These are phyloP conservation scores for Bostrychus sinensis DNA, from an alignment of 2,113 vertebrate genomes.

Conservation along the genomic window DNA sequence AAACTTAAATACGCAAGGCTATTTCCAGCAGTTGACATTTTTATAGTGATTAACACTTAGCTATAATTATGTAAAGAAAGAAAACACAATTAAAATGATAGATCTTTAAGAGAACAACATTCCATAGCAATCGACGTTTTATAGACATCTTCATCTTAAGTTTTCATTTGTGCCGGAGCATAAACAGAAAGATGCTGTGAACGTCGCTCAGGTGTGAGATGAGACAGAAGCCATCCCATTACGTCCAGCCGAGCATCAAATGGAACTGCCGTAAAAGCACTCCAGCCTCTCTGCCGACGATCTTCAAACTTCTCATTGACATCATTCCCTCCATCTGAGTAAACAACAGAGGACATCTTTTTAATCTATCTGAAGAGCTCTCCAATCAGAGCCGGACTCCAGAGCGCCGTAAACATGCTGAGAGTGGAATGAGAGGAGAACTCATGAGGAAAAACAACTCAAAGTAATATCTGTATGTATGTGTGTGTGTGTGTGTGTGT, in stretches of 20 bases:
- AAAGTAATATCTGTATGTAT: too few relatives aligned
- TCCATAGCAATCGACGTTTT: background rate
- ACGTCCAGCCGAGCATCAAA: constrained; percentile 53
- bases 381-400: constrained; percentile 41
- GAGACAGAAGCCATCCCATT: constrained; percentile 30
- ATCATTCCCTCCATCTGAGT: constrained; percentile 36
- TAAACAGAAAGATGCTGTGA: constrained; percentile 24
- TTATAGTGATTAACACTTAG: too few relatives aligned
- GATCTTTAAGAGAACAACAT: too few relatives aligned
- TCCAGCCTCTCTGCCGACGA: constrained; percentile 32
- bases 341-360: constrained; percentile 46
- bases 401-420: constrained; percentile 18
- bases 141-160: background rate
- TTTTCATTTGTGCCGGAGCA: constrained; percentile 23
- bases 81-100: too few relatives aligned
- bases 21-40: too few relatives aligned
- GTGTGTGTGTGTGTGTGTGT: background rate
- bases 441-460: background rate
- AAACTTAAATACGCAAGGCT: too few relatives aligned
- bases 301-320: constrained; percentile 41
- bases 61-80: too few relatives aligned
- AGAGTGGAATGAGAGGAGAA: constrained; percentile 4
- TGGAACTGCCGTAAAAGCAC: constrained; percentile 46
- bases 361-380: constrained; percentile 53
- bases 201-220: constrained; percentile 34